These are phyloP conservation scores for Azorinus chamasolen DNA, from an alignment of 2,888 invertebrate species.

Conservation along the genomic window DNA sequence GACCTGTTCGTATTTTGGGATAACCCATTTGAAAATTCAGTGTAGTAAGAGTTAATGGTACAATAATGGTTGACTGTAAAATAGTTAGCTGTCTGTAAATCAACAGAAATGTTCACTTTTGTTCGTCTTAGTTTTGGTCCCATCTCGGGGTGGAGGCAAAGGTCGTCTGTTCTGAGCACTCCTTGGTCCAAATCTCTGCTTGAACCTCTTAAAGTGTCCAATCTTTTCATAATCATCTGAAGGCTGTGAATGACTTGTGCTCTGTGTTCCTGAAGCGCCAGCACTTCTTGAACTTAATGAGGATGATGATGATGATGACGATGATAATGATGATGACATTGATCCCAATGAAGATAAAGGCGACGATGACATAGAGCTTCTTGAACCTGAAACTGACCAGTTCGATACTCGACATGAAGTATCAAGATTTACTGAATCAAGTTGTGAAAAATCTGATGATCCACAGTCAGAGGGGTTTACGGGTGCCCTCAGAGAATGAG, in stretches of 20 bases:
- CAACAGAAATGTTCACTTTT: too few relatives aligned
- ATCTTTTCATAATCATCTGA: conserved; percentile 18
- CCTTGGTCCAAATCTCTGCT: background rate
- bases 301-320: conserved; percentile 3
- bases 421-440: conserved; percentile 36
- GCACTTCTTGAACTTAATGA: conserved; percentile 7
- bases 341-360: background rate
- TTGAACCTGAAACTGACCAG: conserved; percentile 33
- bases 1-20: too few relatives aligned
- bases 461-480: conserved; percentile 84
- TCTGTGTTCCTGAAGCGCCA: background rate
- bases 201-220: conserved; percentile 12
- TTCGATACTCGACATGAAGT: conserved; percentile 11
- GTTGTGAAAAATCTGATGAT: background rate
- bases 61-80: too few relatives aligned
- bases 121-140: too few relatives aligned
- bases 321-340: conserved; percentile 12
- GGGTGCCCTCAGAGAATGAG: conserved; percentile 93
- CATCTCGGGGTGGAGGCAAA: conserved; percentile 32
- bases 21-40: too few relatives aligned
- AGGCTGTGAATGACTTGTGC: background rate
- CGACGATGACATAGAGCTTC: conserved; percentile 10
- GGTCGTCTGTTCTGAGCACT: conserved; percentile 23
- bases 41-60: too few relatives aligned
- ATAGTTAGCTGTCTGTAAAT: too few relatives aligned